Percentiles rank a stretch among this genome's conserved stretches.
Evolutionary conservation across 1,140 invertebrate species (phyloP).

Genomic region (Drosophila malerkotliana): DNA sequence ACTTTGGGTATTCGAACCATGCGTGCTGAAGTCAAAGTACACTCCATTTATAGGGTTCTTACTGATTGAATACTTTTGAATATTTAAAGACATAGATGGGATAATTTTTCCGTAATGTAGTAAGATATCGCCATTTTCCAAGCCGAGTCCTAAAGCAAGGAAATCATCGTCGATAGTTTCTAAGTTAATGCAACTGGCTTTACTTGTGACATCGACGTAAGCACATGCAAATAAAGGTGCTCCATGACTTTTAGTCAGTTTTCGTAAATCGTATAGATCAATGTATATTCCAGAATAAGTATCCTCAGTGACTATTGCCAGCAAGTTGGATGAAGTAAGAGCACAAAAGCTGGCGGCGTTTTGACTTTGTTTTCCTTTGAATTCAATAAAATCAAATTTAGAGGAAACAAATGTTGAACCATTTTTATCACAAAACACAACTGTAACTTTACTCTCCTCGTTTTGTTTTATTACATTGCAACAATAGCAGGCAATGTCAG

Average conservation of each 20-base stretch:
- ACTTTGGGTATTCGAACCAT: slow-evolving; percentile 7
- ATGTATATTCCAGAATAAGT: slow-evolving; percentile 20
- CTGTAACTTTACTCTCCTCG: slow-evolving; percentile 13
- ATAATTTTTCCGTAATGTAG: slow-evolving; percentile 53
- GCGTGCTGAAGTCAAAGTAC: slow-evolving; percentile 30
- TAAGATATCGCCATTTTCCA: slow-evolving; percentile 55
- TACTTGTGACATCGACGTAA: slow-evolving; percentile 25
- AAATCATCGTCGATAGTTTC: slow-evolving; percentile 32
- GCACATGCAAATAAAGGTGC: slow-evolving; percentile 27
- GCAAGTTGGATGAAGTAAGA: slow-evolving; percentile 44
- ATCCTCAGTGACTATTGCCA: slow-evolving; percentile 37
- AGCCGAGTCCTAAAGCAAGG: slow-evolving; percentile 47
- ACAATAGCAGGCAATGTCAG: slow-evolving; percentile 50
- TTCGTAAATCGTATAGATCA: slow-evolving; percentile 52
- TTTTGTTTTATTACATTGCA: slow-evolving; percentile 14
- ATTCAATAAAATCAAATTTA: slow-evolving; percentile 39
- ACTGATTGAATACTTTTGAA: slow-evolving; percentile 36
- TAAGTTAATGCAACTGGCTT: slow-evolving; percentile 22
- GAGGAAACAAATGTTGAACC: slow-evolving; percentile 44
- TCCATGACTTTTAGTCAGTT: slow-evolving; percentile 38
- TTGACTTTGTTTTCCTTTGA: slow-evolving; percentile 24
- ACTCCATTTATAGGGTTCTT: slow-evolving; percentile 49
- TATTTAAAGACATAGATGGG: slow-evolving; percentile 26
- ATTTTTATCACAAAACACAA: slow-evolving; percentile 51
- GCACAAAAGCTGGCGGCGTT: slow-evolving; percentile 38